phyloP scores from a whole-genome alignment of 1,140 invertebrate species.

The Babylonia areolata region DNA sequence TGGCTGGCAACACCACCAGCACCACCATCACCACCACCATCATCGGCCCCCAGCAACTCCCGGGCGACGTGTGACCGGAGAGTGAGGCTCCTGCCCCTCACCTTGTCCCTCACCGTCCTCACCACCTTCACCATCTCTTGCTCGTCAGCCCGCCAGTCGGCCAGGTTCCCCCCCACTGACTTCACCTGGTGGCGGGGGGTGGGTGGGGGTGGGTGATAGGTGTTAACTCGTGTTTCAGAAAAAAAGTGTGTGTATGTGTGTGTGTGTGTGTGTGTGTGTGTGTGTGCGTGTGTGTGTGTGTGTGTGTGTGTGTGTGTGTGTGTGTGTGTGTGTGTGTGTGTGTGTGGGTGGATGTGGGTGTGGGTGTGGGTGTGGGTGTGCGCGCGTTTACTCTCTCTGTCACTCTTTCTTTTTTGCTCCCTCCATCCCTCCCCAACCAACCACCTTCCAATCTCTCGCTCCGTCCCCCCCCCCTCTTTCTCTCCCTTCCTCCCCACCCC shows the following conservation, averaged over 20 bases:
- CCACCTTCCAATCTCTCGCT: no score
- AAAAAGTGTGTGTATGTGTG: slow-evolving; percentile 1
- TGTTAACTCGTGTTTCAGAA: neutral
- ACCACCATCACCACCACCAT: neutral
- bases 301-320: slow-evolving; percentile 18
- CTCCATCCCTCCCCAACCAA: no score
- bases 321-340: slow-evolving; percentile 6
- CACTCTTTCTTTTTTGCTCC: no score
- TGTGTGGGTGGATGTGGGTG: no score
- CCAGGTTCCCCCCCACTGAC: slow-evolving; percentile 25
- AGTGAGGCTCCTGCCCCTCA: neutral
- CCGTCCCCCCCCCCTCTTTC: no score
- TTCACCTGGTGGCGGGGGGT: no score
- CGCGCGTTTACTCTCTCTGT: no score
- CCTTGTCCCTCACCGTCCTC: neutral
- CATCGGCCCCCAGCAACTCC: neutral
- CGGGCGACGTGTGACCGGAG: neutral
- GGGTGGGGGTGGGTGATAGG: no score
- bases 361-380: no score
- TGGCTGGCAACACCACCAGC: neutral
- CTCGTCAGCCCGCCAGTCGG: slow-evolving; percentile 19
- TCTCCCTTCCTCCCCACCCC: no score
- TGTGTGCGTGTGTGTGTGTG: slow-evolving; percentile 18
- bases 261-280: slow-evolving; percentile 8
- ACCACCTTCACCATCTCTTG: neutral